phyloP scores from a whole-genome alignment of 2,113 vertebrate species.

The Ptychochromis oligacanthus region DNA sequence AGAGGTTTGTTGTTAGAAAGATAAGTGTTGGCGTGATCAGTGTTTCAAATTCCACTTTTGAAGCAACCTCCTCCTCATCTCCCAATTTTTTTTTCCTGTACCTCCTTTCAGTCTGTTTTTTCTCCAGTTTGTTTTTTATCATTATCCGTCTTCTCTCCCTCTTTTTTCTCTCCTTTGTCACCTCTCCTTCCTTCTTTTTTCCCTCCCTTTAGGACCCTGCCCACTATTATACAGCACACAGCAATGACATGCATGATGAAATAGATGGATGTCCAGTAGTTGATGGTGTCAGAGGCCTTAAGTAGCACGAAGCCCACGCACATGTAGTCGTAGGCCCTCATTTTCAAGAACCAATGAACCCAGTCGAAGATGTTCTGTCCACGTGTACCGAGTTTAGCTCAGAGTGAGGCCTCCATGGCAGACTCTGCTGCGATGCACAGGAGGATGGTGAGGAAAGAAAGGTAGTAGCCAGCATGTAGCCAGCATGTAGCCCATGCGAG shows the following conservation, averaged over 20 bases:
- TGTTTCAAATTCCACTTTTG: conserved; percentile 20
- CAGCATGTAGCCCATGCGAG: conserved; percentile 91
- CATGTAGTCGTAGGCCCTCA: conserved; percentile 94
- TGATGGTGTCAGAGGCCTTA: conserved; percentile 81
- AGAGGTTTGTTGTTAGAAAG: conserved; percentile 1
- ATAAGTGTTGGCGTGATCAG: conserved; percentile 11
- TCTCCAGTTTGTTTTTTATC: conserved; percentile 35
- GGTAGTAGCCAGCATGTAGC: conserved; percentile 91
- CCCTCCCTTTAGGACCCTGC: conserved; percentile 67
- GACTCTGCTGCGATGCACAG: conserved; percentile 88
- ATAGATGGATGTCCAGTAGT: conserved; percentile 87
- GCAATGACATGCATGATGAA: conserved; percentile 84
- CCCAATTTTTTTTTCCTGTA: not conserved
- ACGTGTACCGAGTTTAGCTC: conserved; percentile 74
- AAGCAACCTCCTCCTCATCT: not conserved
- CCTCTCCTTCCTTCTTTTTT: conserved; percentile 37
- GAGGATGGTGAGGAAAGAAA: conserved; percentile 93
- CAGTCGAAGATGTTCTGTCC: conserved; percentile 86
- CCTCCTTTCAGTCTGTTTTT: conserved; percentile 59
- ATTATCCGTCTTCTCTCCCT: conserved; percentile 9
- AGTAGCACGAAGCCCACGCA: conserved; percentile 93
- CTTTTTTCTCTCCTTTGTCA: conserved; percentile 31
- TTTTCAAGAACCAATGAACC: conserved; percentile 93
- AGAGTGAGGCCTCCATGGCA: conserved; percentile 81
- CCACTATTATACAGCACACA: conserved; percentile 76